These are phyloP conservation scores for Trematomus bernacchii DNA, from an alignment of 2,797 vertebrate species.

Conservation along the genomic window DNA sequence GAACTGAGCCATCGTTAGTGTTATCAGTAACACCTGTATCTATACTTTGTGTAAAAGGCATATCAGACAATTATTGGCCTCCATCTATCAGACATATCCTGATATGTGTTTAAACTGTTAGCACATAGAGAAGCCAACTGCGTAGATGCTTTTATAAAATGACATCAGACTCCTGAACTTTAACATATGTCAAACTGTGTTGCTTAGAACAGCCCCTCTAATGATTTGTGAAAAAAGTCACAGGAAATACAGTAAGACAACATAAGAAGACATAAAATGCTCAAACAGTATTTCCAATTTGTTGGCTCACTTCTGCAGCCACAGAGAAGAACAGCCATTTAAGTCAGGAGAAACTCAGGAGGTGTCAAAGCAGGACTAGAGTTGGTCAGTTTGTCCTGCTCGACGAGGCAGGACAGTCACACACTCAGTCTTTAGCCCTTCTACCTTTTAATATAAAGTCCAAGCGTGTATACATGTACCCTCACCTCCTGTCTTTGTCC, in stretches of 20 bases:
- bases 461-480: too few species aligned
- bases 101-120: not conserved
- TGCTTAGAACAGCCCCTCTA: not conserved
- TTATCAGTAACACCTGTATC: not conserved
- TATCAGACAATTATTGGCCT: not conserved
- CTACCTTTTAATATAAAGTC: not conserved
- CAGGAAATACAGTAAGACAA: not conserved
- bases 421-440: too few species aligned
- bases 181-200: too few species aligned
- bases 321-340: not conserved
- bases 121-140: not conserved
- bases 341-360: not conserved
- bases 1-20: not conserved
- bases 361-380: not conserved
- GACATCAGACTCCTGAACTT: not conserved
- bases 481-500: conserved; percentile 77
- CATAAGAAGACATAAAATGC: not conserved
- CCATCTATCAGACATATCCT: not conserved
- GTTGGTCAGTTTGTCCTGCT: too few species aligned
- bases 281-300: not conserved
- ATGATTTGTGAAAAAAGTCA: not conserved
- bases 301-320: not conserved
- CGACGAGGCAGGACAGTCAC: not conserved
- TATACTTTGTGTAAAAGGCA: not conserved
- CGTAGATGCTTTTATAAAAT: not conserved